Evolutionary conservation across 2,888 invertebrate species (phyloP), one percentile per base, ranked within the genome.

Genomic region (Iphiclides podalirius): DNA sequence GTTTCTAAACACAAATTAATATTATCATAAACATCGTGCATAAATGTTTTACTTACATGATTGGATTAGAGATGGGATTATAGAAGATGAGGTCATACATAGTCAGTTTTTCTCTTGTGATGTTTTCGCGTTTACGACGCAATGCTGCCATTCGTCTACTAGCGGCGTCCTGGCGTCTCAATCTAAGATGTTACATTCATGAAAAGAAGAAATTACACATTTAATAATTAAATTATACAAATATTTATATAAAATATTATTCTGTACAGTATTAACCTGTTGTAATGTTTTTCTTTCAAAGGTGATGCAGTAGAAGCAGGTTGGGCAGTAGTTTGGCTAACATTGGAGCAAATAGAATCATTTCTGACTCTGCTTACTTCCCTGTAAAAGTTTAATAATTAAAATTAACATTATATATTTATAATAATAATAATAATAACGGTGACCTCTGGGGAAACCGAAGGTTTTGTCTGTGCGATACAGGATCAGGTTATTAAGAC

Each of bases 11-110:
- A n/a, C n/a, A n/a, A n/a, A n/a, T n/a, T n/a, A n/a, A n/a, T n/a
- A n/a, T n/a, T n/a, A n/a, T n/a, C n/a, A n/a, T n/a, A n/a, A n/a
- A n/a, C n/a, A n/a, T n/a, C n/a, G 20, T 4, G 20, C 20, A 20
- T 4, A 31, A 31, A 31, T 4, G n/a, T 31, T n/a, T n/a, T 66
- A 86, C 89, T 90, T 70, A 91, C 89, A 90, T 89, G 90, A 96
- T 94, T 2, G 95, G 95, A 79, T 94, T 95, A 8, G 91, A 90
- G 1, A 88, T 75, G 2, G 97, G 97, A 84, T 98, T 98, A 81
- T 96, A 97, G 82, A 94, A 96, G 66, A 98, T 96, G 44, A 97
- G 91, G 80, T 98, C 97, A 60, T 95, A 94, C 96, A 98, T 97
- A 37, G 95, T 97, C 58, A 98, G 90, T 0, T 91, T 90, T 48